Evolutionary conservation across 92 coral and sea anemone genomes (phyloP).

Genomic region (Heteractis magnifica): DNA sequence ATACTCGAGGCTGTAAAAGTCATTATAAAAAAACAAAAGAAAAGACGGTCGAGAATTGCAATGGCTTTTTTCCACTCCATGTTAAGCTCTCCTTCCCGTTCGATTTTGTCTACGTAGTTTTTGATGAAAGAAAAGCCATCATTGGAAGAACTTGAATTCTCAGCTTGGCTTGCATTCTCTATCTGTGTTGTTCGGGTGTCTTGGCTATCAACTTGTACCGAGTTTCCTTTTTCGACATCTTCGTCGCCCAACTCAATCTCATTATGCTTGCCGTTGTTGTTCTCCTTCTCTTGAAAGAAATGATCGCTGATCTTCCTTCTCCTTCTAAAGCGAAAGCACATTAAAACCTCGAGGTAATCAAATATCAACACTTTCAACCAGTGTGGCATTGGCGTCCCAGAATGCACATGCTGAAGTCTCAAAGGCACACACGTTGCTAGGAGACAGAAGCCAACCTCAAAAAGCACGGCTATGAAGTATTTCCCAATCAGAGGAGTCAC

Average conservation of each 20-base stretch:
- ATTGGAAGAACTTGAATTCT: no score
- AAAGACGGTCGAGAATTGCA: conserved; percentile 68
- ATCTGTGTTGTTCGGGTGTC: background rate
- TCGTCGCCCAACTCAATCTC: no score
- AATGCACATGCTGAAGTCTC: conserved; percentile 69
- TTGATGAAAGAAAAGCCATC: background rate
- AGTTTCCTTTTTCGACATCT: no score
- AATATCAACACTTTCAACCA: conserved; percentile 74
- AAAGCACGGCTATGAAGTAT: conserved; percentile 85
- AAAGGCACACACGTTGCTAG: conserved; percentile 77
- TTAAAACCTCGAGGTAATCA: conserved; percentile 51
- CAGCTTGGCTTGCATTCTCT: background rate
- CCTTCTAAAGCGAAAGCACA: no score
- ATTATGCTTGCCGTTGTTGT: background rate
- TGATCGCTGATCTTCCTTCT: no score
- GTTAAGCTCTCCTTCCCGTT: conserved; percentile 37
- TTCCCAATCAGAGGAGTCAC: conserved; percentile 88
- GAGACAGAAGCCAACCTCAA: conserved; percentile 77
- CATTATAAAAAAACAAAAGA: conserved; percentile 67
- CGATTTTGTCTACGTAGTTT: conserved; percentile 33
- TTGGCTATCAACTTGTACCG: no score
- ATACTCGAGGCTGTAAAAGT: conserved; percentile 23
- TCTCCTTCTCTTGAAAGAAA: background rate
- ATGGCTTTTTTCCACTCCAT: conserved; percentile 86
- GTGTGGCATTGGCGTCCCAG: conserved; percentile 66